phyloP scores from a whole-genome alignment of 2,888 invertebrate genomes.

The Melipona beecheii region DNA sequence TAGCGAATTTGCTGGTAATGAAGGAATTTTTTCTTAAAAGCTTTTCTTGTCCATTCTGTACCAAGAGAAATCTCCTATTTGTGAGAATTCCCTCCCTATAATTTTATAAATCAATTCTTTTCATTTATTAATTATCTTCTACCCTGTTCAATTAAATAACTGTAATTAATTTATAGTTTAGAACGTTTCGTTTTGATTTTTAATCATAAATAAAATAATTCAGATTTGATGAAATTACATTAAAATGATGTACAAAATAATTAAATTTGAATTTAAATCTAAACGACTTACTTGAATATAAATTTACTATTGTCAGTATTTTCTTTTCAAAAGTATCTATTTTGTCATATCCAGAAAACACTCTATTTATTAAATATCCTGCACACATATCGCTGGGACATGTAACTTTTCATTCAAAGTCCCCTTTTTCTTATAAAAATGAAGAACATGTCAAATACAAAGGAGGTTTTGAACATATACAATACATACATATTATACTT shows the following conservation, averaged over 20 bases:
- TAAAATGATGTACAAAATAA: not conserved
- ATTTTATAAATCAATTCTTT: conserved; percentile 30
- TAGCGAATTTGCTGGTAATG: conserved; percentile 32
- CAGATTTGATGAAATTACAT: conserved; percentile 2
- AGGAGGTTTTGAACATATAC: conserved; percentile 45
- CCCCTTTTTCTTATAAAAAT: conserved; percentile 37
- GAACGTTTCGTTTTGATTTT: conserved; percentile 25
- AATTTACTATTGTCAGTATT: not conserved
- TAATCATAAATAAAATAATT: not conserved
- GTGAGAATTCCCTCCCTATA: not conserved
- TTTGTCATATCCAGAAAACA: conserved; percentile 36
- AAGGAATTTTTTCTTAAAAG: not conserved
- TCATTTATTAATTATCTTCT: not conserved
- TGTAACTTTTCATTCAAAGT: conserved; percentile 2
- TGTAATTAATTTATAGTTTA: conserved; percentile 7
- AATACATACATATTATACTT: conserved; percentile 40
- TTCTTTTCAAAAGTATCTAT: not conserved
- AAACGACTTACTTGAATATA: not conserved
- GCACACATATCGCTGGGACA: conserved; percentile 7
- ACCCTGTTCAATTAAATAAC: conserved; percentile 10
- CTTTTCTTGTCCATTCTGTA: not conserved
- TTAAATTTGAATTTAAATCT: conserved; percentile 1
- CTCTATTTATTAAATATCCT: conserved; percentile 50
- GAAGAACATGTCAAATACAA: conserved; percentile 45
- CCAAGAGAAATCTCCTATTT: not conserved